A percentile compares a stretch with the other conserved stretches of the same genome.
Evolutionary conservation across 2,888 invertebrate species (phyloP).

Genomic region (Neria commutata): DNA sequence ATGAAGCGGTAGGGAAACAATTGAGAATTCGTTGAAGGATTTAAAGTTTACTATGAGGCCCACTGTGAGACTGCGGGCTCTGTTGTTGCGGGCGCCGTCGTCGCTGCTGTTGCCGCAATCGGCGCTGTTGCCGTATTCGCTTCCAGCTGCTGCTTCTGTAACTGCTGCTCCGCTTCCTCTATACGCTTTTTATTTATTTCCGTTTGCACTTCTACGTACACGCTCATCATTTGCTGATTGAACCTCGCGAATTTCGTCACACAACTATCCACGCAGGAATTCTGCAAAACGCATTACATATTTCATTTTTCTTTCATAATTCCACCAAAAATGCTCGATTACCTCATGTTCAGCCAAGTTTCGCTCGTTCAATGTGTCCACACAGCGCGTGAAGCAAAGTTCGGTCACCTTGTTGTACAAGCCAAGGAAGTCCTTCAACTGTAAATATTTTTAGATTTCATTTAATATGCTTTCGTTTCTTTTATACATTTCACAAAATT

Average conservation of each 20-base stretch:
- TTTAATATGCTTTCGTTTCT: background rate
- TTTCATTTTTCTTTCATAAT: background rate
- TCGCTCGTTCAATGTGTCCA: slow-evolving; percentile 56
- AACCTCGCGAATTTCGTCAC: slow-evolving; percentile 60
- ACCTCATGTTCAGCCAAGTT: slow-evolving; percentile 51
- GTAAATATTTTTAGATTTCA: slow-evolving; percentile 15
- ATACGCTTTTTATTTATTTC: slow-evolving; percentile 55
- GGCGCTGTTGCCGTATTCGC: slow-evolving; percentile 26
- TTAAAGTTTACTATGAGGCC: slow-evolving; percentile 23
- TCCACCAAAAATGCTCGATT: too few species aligned
- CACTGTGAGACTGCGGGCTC: slow-evolving; percentile 30
- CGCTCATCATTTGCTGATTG: slow-evolving; percentile 60
- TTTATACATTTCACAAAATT: slow-evolving; percentile 7
- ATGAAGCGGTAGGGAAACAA: slow-evolving; percentile 9
- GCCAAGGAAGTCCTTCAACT: slow-evolving; percentile 60
- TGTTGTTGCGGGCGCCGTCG: slow-evolving; percentile 33
- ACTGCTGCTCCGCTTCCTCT: slow-evolving; percentile 50
- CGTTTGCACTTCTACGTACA: slow-evolving; percentile 60
- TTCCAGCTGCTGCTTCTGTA: slow-evolving; percentile 31
- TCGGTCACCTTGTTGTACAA: slow-evolving; percentile 62
- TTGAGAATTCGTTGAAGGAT: background rate
- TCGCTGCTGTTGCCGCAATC: background rate
- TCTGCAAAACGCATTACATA: slow-evolving; percentile 34
- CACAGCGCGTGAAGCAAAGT: slow-evolving; percentile 57
- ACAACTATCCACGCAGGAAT: slow-evolving; percentile 55